Conservation (phyloP, 2,797 vertebrate species). For the Falco concolor region DNA sequence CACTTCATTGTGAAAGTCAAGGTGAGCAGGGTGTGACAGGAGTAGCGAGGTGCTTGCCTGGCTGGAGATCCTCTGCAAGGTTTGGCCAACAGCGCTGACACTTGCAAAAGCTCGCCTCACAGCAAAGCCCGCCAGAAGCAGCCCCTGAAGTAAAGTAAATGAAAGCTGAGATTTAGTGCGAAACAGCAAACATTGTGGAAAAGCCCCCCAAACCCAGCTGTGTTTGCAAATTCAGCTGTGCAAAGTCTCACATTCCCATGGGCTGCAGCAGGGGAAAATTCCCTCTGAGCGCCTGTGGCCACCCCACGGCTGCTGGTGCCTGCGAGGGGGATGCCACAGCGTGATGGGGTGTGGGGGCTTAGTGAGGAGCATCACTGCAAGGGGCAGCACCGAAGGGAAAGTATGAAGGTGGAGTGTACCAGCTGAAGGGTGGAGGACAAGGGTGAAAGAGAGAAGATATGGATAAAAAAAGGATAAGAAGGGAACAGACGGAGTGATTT, state of each 20-base stretch:
- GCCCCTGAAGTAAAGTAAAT: conserved; percentile 14
- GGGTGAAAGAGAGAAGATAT: not conserved
- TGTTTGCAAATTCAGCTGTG: conserved; percentile 40
- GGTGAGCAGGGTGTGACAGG: not conserved
- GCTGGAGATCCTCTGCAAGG: not conserved
- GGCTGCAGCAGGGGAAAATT: not conserved
- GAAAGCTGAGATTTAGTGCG: not conserved
- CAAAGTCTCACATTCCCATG: conserved; percentile 37
- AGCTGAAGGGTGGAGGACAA: not conserved
- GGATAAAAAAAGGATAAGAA: not conserved
- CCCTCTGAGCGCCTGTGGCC: not conserved
- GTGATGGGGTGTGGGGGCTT: fast-evolving
- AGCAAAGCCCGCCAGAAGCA: not conserved
- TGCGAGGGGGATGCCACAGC: not conserved
- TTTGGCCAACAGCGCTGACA: not conserved
- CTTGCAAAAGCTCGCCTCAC: not conserved
- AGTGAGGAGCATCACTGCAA: not conserved
- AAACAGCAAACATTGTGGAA: conserved; percentile 35
- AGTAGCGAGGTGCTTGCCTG: not conserved
- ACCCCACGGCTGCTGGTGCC: not conserved
- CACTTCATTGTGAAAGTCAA: fast-evolving
- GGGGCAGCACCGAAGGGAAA: not conserved
- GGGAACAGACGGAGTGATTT: not conserved
- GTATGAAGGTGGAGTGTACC: not conserved
- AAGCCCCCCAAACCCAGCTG: conserved; percentile 21